Conservation (phyloP, 2,797 vertebrate genomes). For the Malacoctenus gilli region DNA sequence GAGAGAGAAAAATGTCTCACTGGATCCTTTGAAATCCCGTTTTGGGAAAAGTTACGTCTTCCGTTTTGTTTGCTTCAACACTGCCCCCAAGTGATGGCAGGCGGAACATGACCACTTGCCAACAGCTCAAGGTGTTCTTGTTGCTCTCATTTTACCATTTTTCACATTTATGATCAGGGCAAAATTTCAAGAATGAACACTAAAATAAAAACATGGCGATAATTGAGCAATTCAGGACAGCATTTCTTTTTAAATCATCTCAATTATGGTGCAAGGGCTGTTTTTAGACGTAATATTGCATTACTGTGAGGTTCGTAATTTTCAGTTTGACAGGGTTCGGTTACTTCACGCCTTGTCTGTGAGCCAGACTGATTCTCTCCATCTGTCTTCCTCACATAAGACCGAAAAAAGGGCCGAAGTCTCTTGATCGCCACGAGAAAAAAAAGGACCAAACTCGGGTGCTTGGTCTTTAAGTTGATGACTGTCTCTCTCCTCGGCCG, state of each 20-base stretch:
- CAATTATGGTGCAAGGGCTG: neutral
- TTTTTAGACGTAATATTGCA: neutral
- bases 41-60: neutral
- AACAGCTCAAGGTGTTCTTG: neutral
- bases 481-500: constrained; percentile 60
- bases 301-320: neutral
- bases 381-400: too few relatives aligned
- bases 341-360: neutral
- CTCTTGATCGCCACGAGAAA: too few relatives aligned
- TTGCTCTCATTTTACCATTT: neutral
- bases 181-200: neutral
- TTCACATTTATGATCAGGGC: neutral
- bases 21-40: constrained; percentile 25
- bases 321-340: neutral
- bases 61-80: constrained; percentile 73
- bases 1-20: constrained; percentile 30
- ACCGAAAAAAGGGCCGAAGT: too few relatives aligned
- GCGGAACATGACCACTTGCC: constrained; percentile 15
- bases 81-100: constrained; percentile 76
- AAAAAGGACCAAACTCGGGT: too few relatives aligned
- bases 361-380: neutral
- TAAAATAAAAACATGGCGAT: too few relatives aligned
- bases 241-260: neutral
- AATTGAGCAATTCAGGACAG: neutral
- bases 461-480: constrained; percentile 43